These are phyloP conservation scores for Dasypogon diadema DNA, from an alignment of 2,888 invertebrate species.

Conservation along the genomic window DNA sequence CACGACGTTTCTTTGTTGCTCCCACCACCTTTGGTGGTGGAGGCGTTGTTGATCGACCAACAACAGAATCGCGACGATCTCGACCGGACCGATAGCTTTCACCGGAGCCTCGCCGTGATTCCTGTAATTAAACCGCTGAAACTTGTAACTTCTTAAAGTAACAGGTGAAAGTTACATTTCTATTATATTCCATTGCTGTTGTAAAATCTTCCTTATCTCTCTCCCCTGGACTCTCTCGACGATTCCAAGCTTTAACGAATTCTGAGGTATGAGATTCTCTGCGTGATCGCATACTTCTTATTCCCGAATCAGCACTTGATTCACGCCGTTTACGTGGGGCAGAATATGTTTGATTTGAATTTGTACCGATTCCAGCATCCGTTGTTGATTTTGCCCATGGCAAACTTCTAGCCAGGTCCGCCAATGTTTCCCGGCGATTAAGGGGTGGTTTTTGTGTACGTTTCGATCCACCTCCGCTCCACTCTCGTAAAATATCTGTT, in stretches of 20 bases:
- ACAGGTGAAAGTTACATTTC: slow-evolving; percentile 56
- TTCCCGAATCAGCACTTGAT: slow-evolving; percentile 88
- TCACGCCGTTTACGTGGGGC: slow-evolving; percentile 81
- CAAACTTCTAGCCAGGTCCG: slow-evolving; percentile 86
- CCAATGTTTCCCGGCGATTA: slow-evolving; percentile 86
- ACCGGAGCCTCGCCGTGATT: slow-evolving; percentile 74
- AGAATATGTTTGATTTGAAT: slow-evolving; percentile 69
- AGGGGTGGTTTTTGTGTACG: slow-evolving; percentile 75
- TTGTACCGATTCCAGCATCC: slow-evolving; percentile 66
- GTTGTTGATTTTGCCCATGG: slow-evolving; percentile 82
- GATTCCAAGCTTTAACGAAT: slow-evolving; percentile 78
- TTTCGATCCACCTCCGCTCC: slow-evolving; percentile 78
- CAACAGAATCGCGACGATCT: slow-evolving; percentile 74
- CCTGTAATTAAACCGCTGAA: slow-evolving; percentile 58
- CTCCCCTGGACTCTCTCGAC: slow-evolving; percentile 73
- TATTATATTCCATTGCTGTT: slow-evolving; percentile 57
- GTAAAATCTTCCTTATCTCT: slow-evolving; percentile 63
- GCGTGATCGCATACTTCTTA: slow-evolving; percentile 80
- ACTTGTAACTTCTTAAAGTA: background rate
- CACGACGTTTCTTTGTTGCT: slow-evolving; percentile 74
- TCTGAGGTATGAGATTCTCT: slow-evolving; percentile 82
- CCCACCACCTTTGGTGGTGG: slow-evolving; percentile 74
- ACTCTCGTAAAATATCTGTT: slow-evolving; percentile 88
- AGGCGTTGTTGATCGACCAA: slow-evolving; percentile 69
- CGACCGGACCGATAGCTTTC: slow-evolving; percentile 78